phyloP scores from a whole-genome alignment of 2,797 vertebrate species.

The Kryptolebias ocellatus region DNA sequence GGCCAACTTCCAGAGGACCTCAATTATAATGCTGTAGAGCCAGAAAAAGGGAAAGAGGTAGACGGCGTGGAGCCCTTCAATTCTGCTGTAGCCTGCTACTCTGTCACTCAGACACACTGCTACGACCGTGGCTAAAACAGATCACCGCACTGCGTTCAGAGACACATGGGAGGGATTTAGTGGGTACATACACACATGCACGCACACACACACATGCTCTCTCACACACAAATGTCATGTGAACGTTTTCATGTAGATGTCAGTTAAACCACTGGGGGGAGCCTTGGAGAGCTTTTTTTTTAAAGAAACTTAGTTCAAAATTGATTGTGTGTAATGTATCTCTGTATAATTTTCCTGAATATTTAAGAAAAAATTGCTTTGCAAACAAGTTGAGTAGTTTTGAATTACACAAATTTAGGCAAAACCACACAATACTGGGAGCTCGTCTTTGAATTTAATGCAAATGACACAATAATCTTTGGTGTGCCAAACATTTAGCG shows the following conservation, averaged over 20 bases:
- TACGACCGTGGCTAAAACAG: slow-evolving; percentile 66
- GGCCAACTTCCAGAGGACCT: slow-evolving; percentile 82
- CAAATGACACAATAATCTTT: slow-evolving; percentile 59
- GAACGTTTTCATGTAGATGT: slow-evolving; percentile 46
- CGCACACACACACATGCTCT: slow-evolving; percentile 4
- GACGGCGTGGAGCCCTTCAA: slow-evolving; percentile 83
- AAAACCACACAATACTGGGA: slow-evolving; percentile 59
- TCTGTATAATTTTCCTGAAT: slow-evolving; percentile 42
- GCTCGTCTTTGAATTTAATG: slow-evolving; percentile 45
- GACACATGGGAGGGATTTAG: slow-evolving; percentile 66
- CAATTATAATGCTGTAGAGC: slow-evolving; percentile 83
- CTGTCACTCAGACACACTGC: slow-evolving; percentile 75
- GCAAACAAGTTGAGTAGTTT: slow-evolving; percentile 29
- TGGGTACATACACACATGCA: slow-evolving; percentile 19
- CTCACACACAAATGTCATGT: slow-evolving; percentile 31
- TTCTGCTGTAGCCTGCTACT: slow-evolving; percentile 62
- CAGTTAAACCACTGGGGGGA: slow-evolving; percentile 74
- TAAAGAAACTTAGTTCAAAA: slow-evolving; percentile 22
- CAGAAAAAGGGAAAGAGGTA: slow-evolving; percentile 81
- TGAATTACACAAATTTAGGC: slow-evolving; percentile 43
- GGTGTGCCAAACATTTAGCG: slow-evolving; percentile 63
- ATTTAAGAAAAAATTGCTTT: slow-evolving; percentile 33
- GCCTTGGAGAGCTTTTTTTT: slow-evolving; percentile 43
- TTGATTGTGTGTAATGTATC: slow-evolving; percentile 23
- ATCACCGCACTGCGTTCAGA: slow-evolving; percentile 55